Evolutionary conservation across 2,797 vertebrate species (phyloP).

Genomic region (Arctocebus calabarensis): DNA sequence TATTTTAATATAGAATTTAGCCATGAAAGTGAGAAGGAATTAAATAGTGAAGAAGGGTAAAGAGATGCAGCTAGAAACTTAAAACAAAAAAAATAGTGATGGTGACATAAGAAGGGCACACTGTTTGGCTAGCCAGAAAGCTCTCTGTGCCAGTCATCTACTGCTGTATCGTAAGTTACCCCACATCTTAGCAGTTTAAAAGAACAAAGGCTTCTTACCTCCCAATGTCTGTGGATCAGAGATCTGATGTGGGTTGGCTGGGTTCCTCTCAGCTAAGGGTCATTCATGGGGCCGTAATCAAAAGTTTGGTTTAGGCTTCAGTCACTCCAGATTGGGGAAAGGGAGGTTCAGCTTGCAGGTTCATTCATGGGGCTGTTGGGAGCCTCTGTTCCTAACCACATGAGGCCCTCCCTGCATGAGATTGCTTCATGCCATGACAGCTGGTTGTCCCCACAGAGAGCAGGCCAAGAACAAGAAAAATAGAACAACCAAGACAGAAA

Average conservation of each 20-base stretch:
- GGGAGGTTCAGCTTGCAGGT: neutral
- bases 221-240: neutral
- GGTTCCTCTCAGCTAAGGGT: neutral
- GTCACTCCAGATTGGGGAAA: neutral
- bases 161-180: neutral
- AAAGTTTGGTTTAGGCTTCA: neutral
- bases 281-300: neutral
- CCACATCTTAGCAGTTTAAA: neutral
- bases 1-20: neutral
- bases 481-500: neutral
- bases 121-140: neutral
- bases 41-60: neutral
- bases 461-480: neutral
- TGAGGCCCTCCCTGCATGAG: fast-evolving
- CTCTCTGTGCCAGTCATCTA: neutral
- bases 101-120: too few species aligned
- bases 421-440: fast-evolving
- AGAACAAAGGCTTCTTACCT: neutral
- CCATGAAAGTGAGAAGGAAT: neutral
- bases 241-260: neutral
- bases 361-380: neutral
- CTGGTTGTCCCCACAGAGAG: neutral
- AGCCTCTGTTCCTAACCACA: fast-evolving
- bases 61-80: neutral
- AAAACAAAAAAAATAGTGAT: neutral